A percentile compares a stretch with the other conserved stretches of the same genome.
Conservation (phyloP, 2,113 vertebrate species). For the Ciconia stormi region DNA sequence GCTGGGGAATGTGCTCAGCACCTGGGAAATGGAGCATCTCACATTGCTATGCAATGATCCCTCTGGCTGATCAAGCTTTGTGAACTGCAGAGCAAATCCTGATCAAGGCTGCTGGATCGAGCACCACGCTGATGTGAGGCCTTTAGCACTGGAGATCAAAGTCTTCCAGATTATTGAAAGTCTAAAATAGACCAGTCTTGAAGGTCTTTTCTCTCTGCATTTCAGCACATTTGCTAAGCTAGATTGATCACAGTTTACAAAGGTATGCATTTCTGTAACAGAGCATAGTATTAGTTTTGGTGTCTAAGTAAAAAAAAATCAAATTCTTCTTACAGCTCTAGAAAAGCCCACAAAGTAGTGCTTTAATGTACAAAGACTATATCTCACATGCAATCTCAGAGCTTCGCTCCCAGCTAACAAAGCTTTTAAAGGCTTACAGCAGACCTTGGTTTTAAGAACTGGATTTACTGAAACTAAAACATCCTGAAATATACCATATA, state of each 20-base stretch:
- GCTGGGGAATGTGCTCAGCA: background rate
- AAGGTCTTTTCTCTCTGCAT: background rate
- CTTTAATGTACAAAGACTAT: background rate
- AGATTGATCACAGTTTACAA: background rate
- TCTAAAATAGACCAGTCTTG: background rate
- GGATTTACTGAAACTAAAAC: background rate
- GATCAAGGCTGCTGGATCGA: background rate
- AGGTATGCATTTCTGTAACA: background rate
- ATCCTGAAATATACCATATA: background rate
- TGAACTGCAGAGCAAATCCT: background rate
- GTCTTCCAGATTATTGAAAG: background rate
- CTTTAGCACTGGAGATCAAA: background rate
- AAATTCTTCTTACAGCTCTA: background rate
- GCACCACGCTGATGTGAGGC: background rate
- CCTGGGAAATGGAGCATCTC: background rate
- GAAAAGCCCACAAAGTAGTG: background rate
- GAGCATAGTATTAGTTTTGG: background rate
- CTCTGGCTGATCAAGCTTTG: background rate
- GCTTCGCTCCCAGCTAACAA: background rate
- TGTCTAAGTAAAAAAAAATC: background rate
- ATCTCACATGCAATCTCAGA: background rate
- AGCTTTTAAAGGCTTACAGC: background rate
- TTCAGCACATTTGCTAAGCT: background rate
- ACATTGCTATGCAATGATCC: background rate
- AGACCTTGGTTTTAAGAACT: background rate